phyloP scores from a whole-genome alignment of 2,888 invertebrate genomes.

The Blomia tropicalis region DNA sequence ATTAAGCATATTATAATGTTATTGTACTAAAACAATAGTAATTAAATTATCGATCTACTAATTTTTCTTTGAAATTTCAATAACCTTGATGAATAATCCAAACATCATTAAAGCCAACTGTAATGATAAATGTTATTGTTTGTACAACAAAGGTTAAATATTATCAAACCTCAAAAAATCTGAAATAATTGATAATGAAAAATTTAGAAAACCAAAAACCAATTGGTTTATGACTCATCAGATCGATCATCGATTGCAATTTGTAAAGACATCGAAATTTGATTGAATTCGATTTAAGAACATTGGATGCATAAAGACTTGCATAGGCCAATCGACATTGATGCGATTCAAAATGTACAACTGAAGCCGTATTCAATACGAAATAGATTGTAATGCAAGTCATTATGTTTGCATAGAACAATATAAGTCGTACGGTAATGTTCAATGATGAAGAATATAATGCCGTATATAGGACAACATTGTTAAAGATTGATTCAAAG shows the following conservation, averaged over 20 bases:
- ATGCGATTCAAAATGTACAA: background rate
- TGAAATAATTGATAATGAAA: constrained; percentile 6
- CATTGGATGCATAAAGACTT: no score
- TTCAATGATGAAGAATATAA: background rate
- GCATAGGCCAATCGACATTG: background rate
- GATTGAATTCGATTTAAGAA: background rate
- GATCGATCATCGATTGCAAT: background rate
- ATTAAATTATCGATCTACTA: no score
- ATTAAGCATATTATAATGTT: no score
- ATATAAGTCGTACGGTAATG: background rate
- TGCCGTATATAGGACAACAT: background rate
- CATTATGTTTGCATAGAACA: background rate
- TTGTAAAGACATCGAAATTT: no score
- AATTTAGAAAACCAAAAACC: background rate
- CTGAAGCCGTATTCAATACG: constrained; percentile 1
- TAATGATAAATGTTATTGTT: background rate
- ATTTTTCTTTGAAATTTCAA: no score
- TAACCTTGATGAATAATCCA: background rate
- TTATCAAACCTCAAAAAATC: constrained; percentile 8
- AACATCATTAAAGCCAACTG: background rate
- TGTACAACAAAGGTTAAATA: background rate
- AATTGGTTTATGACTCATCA: background rate
- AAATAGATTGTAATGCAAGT: background rate
- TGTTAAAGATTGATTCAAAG: background rate
- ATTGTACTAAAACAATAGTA: no score